phyloP scores from a whole-genome alignment of 2,888 invertebrate genomes.

The Dioctria rufipes region DNA sequence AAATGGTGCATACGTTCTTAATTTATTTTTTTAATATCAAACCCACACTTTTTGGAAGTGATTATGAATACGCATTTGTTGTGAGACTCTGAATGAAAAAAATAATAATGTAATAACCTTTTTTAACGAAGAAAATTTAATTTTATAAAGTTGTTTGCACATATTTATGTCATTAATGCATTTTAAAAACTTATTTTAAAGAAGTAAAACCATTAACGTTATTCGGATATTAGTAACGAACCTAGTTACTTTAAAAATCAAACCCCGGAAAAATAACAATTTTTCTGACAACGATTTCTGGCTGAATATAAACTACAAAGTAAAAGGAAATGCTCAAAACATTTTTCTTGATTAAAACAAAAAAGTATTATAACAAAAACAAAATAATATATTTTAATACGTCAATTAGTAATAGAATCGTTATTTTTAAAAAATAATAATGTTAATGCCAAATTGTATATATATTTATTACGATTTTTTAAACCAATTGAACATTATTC shows the following conservation, averaged over 20 bases:
- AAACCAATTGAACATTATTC: not conserved
- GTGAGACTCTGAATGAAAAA: not conserved
- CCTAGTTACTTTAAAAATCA: not conserved
- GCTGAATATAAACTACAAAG: too few relatives aligned
- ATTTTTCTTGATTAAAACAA: constrained; percentile 12
- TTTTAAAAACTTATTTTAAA: not conserved
- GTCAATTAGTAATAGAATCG: constrained; percentile 46
- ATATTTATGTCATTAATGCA: not conserved
- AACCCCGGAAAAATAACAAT: not conserved
- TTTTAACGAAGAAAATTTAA: not conserved
- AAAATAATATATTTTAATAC: constrained; percentile 47
- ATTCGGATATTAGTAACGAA: too few relatives aligned
- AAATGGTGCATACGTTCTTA: not conserved
- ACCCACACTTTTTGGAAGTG: not conserved
- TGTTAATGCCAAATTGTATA: constrained; percentile 33
- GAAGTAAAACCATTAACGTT: not conserved
- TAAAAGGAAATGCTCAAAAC: constrained; percentile 20
- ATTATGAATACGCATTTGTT: not conserved
- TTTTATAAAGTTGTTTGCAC: not conserved
- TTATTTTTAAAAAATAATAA: constrained; percentile 28
- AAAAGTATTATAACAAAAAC: constrained; percentile 7
- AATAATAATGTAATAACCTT: not conserved
- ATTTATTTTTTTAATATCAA: not conserved
- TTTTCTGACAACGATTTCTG: constrained; percentile 4
- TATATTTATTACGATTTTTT: constrained; percentile 30